These are phyloP conservation scores for Kryphioiulus occultus DNA, from an alignment of 2,888 invertebrate genomes.

Conservation along the genomic window DNA sequence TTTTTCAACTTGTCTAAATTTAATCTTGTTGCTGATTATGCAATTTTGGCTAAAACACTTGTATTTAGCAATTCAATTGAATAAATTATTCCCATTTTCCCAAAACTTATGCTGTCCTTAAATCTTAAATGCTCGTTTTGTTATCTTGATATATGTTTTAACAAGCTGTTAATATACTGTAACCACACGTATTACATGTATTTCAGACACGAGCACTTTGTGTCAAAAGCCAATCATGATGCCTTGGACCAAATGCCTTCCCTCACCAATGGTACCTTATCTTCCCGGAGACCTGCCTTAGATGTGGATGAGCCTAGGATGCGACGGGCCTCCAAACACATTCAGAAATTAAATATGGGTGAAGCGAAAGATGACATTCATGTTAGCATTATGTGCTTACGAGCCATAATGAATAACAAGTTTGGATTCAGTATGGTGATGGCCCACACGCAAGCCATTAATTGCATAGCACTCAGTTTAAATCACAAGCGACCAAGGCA, in stretches of 20 bases:
- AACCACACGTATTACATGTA: too few species aligned
- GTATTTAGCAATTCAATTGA: too few species aligned
- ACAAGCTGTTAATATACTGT: too few species aligned
- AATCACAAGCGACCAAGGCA: conserved; percentile 92
- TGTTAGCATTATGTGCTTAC: conserved; percentile 98
- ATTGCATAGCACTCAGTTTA: conserved; percentile 95
- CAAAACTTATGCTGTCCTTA: too few species aligned
- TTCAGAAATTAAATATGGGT: conserved; percentile 90
- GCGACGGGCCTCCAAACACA: conserved; percentile 78
- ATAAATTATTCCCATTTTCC: too few species aligned
- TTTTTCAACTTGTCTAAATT: too few species aligned
- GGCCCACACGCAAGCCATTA: conserved; percentile 96
- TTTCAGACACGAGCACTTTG: conserved; percentile 78
- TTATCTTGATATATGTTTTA: too few species aligned
- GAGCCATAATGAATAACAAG: conserved; percentile 99
- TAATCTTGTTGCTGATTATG: too few species aligned
- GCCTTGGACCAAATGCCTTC: conserved; percentile 75
- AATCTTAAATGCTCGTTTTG: too few species aligned
- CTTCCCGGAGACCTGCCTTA: conserved; percentile 53
- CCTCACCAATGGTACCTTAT: conserved; percentile 50
- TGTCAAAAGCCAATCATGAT: conserved; percentile 76
- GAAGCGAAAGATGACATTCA: conserved; percentile 98
- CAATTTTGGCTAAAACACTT: too few species aligned
- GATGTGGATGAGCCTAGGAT: conserved; percentile 74
- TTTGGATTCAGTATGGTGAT: conserved; percentile 99